phyloP scores from a whole-genome alignment of 2,797 vertebrate species.

The Pogoniulus pusillus region DNA sequence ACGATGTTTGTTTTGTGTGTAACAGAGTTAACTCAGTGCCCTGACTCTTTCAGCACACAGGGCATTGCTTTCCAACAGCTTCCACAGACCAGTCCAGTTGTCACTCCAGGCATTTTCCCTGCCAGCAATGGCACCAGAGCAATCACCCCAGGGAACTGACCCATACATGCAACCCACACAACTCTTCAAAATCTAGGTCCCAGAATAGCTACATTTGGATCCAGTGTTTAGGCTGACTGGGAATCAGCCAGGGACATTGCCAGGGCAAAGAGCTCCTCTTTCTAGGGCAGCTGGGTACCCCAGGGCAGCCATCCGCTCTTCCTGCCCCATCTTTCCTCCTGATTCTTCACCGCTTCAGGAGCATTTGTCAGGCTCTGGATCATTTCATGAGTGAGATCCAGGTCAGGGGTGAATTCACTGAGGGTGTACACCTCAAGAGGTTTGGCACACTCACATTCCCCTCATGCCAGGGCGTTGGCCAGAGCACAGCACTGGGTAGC shows the following conservation, averaged over 20 bases:
- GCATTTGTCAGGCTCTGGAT: not conserved
- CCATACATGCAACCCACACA: not conserved
- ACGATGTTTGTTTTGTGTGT: not conserved
- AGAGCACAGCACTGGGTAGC: not conserved
- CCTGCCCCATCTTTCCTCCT: not conserved
- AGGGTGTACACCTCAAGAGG: not conserved
- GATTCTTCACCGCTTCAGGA: not conserved
- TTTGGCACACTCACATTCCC: not conserved
- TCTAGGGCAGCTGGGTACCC: not conserved
- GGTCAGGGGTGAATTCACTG: not conserved
- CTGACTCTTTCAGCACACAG: not conserved
- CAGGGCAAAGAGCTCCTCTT: not conserved
- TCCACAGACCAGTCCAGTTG: not conserved
- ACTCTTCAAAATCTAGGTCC: not conserved
- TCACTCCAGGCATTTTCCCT: not conserved
- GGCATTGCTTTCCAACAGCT: not conserved
- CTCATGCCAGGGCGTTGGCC: not conserved
- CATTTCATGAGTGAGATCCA: not conserved
- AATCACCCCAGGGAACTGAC: not conserved
- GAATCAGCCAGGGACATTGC: not conserved
- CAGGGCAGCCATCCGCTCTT: not conserved
- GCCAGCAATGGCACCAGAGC: not conserved
- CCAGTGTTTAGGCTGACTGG: not conserved
- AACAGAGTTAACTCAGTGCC: not conserved
- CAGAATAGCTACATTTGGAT: not conserved